A percentile compares a stretch with the other conserved stretches of the same genome.
phyloP scores from a whole-genome alignment of 1,140 invertebrate genomes.

The Apis laboriosa region DNA sequence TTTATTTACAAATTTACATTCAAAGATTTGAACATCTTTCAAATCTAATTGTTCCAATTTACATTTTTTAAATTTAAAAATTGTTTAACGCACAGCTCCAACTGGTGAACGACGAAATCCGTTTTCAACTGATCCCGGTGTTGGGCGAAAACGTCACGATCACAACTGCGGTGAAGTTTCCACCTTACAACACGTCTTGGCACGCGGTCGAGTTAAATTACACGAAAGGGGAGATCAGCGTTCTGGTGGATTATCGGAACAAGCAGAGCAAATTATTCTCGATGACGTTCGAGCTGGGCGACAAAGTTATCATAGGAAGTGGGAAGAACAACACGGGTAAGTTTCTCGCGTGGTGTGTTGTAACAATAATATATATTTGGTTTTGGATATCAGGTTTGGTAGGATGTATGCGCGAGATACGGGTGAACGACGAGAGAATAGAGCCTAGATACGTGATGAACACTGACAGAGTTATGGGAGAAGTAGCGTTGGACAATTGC shows the following conservation, averaged over 20 bases:
- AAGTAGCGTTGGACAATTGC: constrained; percentile 95
- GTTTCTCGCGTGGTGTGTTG: constrained; percentile 6
- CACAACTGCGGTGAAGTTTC: constrained; percentile 88
- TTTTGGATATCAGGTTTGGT: constrained; percentile 85
- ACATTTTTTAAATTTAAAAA: not conserved
- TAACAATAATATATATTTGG: not conserved
- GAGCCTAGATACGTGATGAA: constrained; percentile 89
- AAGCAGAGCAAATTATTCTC: constrained; percentile 86
- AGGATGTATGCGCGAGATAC: constrained; percentile 94
- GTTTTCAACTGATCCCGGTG: constrained; percentile 89
- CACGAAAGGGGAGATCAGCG: constrained; percentile 86
- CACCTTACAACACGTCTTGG: constrained; percentile 88
- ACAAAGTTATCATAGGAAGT: constrained; percentile 88
- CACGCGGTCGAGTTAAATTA: constrained; percentile 90
- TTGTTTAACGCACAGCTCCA: constrained; percentile 82
- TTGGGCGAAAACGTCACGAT: constrained; percentile 87
- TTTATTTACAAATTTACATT: no score
- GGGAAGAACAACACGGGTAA: constrained; percentile 83
- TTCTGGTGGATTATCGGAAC: constrained; percentile 88
- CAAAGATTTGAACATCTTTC: no score
- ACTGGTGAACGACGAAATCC: constrained; percentile 90
- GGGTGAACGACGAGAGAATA: constrained; percentile 86
- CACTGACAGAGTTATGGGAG: constrained; percentile 89
- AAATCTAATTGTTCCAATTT: no score
- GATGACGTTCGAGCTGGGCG: constrained; percentile 81